These are phyloP conservation scores for Ophthalmolycus amberensis DNA, from an alignment of 2,113 vertebrate species.

Conservation along the genomic window DNA sequence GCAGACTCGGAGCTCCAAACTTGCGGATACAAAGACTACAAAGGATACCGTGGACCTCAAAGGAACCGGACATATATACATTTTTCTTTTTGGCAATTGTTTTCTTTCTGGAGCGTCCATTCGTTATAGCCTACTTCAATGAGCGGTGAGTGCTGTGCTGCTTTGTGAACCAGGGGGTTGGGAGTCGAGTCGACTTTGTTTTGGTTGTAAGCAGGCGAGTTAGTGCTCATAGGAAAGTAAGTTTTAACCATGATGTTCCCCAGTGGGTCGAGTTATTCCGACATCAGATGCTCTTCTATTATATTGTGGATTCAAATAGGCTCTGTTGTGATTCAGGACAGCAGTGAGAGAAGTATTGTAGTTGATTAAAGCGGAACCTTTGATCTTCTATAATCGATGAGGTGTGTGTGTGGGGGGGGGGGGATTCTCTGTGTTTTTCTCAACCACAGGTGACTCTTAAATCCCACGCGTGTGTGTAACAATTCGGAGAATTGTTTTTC, in stretches of 20 bases:
- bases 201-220: conserved; percentile 20
- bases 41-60: background rate
- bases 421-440: conserved; percentile 42
- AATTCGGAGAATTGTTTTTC: conserved; percentile 40
- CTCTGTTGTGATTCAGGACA: background rate
- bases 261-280: background rate
- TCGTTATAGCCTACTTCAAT: background rate
- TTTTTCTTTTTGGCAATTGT: background rate
- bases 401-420: background rate
- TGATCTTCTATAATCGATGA: conserved; percentile 22
- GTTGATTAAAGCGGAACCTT: conserved; percentile 8
- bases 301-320: background rate
- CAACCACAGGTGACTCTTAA: conserved; percentile 26
- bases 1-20: conserved; percentile 37
- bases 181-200: conserved; percentile 44
- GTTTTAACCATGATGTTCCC: background rate
- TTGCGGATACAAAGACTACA: conserved; percentile 47
- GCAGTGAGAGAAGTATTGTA: conserved; percentile 14
- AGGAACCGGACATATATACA: conserved; percentile 20
- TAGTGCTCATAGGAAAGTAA: background rate
- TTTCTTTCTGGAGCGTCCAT: conserved; percentile 3
- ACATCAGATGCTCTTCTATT: background rate
- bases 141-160: conserved; percentile 65
- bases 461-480: conserved; percentile 46
- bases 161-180: background rate